Conservation (phyloP, 64 coral and sea anemone genomes). For the Trachythela sp. region DNA sequence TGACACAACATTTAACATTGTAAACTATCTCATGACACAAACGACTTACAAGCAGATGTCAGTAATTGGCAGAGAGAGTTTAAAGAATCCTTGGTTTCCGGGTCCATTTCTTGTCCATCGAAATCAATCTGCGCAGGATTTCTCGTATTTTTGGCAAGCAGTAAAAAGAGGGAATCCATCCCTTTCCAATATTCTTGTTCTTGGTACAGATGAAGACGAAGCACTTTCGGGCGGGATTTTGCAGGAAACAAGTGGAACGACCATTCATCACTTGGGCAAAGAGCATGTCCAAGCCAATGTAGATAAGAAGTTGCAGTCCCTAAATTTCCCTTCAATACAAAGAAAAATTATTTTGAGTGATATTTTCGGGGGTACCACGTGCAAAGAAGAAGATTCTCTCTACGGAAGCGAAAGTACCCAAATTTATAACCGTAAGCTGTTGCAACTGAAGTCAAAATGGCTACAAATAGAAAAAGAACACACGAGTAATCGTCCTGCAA, state of each 20-base stretch:
- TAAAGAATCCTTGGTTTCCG: slow-evolving; percentile 54
- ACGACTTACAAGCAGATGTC: slow-evolving; percentile 23
- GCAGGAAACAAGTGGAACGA: background rate
- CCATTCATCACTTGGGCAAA: slow-evolving; percentile 33
- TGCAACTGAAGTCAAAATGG: background rate
- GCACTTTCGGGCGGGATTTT: slow-evolving; percentile 22
- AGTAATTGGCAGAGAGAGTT: slow-evolving; percentile 9
- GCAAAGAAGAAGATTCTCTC: background rate
- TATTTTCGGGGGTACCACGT: slow-evolving; percentile 18
- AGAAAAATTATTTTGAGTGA: background rate
- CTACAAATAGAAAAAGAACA: background rate
- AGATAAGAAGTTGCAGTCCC: slow-evolving; percentile 21
- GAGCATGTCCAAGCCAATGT: slow-evolving; percentile 28
- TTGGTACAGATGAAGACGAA: slow-evolving; percentile 46
- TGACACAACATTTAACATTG: slow-evolving; percentile 44
- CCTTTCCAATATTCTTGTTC: slow-evolving; percentile 3
- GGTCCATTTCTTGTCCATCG: slow-evolving; percentile 35
- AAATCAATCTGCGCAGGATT: slow-evolving; percentile 43
- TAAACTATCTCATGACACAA: slow-evolving; percentile 33
- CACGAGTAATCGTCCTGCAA: background rate
- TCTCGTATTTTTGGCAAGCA: slow-evolving; percentile 52
- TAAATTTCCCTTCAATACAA: background rate
- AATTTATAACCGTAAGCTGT: background rate
- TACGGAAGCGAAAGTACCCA: background rate
- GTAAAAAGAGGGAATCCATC: slow-evolving; percentile 37